Evolutionary conservation across 92 coral and sea anemone genomes (phyloP), one percentile per base, ranked within the genome.

Genomic region (Palythoa grandiflora): DNA sequence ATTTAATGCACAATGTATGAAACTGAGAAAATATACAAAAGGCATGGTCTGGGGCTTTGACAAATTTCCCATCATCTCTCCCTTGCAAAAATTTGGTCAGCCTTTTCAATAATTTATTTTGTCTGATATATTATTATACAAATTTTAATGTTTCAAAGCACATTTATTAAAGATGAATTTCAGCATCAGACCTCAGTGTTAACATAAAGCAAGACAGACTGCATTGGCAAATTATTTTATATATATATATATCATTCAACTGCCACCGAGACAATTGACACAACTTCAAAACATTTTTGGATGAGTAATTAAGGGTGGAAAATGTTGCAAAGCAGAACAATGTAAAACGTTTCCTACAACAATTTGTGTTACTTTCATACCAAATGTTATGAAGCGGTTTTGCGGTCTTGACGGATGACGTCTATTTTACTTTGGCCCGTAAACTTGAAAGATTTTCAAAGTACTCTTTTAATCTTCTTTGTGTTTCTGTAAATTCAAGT

Each of bases 161-260:
- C 38, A 66, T n/a, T 66, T 66, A 28, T 66, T n/a, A 66, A 14
- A 80, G 50, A 39, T n/a, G 73, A 60, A 81, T 20, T 60, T 54
- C 60, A 54, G 60, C 36, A 68, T 55, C 44, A 54, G 60, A 54
- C 5, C 60, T 54, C 60, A 54, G 60, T 54, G 60, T 54, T 54
- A 54, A 54, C 60, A 60, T 35, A 60, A 60, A 60, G 68, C 68
- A 60, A 60, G 68, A 60, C 68, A 60, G 68, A 60, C 68, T 60
- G 68, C 68, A 60, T 60, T 13, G 68, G n/a, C 9, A 60, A 60
- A 60, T 60, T 84, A 73, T 39, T 40, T 84, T 20, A 87, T 55
- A 77, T 21, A 87, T 63, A 28, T 28, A 28, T 28, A 28, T 28
- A 28, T 28, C n/a, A n/a, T n/a, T n/a, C n/a, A n/a, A n/a, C n/a